Percentiles rank a stretch among this genome's conserved stretches.
Conservation (phyloP, 2,888 invertebrate species). For the Deroplatys truncata region DNA sequence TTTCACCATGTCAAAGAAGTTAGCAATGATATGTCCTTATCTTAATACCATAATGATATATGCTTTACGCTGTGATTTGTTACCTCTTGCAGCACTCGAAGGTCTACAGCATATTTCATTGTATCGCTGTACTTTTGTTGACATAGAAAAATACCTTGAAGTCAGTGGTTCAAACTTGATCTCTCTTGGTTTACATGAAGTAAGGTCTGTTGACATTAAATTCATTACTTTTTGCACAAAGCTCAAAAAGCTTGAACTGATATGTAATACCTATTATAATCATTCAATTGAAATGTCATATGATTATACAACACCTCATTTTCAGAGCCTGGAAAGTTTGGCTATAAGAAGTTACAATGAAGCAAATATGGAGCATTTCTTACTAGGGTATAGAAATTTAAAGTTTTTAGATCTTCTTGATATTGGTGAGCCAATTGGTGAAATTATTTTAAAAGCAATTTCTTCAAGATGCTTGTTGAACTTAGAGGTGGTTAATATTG, state of each 20-base stretch:
- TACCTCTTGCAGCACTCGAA: neutral
- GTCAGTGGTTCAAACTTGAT: neutral
- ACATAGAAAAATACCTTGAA: neutral
- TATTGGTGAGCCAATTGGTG: neutral
- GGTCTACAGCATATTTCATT: neutral
- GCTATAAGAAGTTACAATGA: neutral
- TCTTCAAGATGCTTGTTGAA: neutral
- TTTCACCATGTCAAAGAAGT: neutral
- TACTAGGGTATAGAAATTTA: neutral
- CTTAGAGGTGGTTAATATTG: neutral
- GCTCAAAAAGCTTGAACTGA: neutral
- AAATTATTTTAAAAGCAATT: neutral
- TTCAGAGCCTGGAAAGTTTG: neutral
- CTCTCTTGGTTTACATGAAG: neutral
- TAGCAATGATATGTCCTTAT: neutral
- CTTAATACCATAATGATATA: neutral
- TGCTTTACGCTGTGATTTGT: neutral
- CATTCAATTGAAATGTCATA: neutral
- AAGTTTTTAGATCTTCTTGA: neutral
- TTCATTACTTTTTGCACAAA: neutral
- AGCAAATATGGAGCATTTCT: neutral
- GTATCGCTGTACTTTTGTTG: neutral
- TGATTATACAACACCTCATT: neutral
- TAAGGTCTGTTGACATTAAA: neutral
- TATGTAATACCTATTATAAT: neutral